Evolutionary conservation across 2,888 invertebrate genomes (phyloP), one percentile per base, ranked within the genome.

Genomic region (Busseola fusca): DNA sequence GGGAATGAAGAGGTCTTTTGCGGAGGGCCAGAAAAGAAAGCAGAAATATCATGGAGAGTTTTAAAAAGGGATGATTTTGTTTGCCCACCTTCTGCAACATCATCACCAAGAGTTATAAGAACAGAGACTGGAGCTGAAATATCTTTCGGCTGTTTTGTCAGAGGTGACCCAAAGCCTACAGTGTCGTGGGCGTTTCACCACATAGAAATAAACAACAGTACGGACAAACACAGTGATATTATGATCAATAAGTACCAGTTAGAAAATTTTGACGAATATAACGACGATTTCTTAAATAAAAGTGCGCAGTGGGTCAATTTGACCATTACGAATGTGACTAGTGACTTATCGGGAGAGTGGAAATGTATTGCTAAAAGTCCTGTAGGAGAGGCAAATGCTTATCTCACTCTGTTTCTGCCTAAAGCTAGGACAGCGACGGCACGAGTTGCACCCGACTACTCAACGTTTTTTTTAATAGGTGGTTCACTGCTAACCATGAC

Each of bases 101-200:
- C 96, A 54, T 96, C 93, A 82, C 96, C 96, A 64, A 95, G 96
- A 76, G 96, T 96, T 59, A 96, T 96, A 45, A 96, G 97, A 90
- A 98, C 97, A 40, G 98, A 98, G 89, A 96, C 97, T 5, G 98
- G 98, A 50, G 98, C 97, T 58, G 98, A 98, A 87, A 97, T 98
- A 40, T 97, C 97, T 27, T 97, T 98, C 82, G 97, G 98, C 58
- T 98, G 98, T 89, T 96, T 97, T 79, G 97, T 97, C 0, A 96
- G 96, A 30, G 98, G 98, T 0, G 98, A 98, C 89, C 98, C 98
- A 0, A 96, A 97, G 85, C 98, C 98, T 0, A 96, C 96, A 80
- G 97, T 98, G 1, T 96, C 97, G 69, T 98, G 98, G 98, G 96
- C 97, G 58, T 96, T 98, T 81, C 98, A 97, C 86, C 97, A 98